phyloP scores from a whole-genome alignment of 1,140 invertebrate genomes.

The Ostrea denselamellosa region DNA sequence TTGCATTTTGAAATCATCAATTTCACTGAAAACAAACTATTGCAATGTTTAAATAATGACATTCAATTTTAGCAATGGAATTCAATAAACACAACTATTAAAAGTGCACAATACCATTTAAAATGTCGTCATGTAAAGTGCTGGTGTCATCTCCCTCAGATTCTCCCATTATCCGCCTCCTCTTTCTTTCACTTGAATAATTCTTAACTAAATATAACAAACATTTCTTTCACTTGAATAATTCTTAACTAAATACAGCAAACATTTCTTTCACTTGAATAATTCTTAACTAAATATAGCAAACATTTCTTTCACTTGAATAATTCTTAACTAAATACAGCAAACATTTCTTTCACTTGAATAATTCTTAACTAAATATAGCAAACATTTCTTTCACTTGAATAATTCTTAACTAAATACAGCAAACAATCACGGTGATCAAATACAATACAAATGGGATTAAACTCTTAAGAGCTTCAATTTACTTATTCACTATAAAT shows the following conservation, averaged over 20 bases:
- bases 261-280: conserved; percentile 19
- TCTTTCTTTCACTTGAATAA: conserved; percentile 29
- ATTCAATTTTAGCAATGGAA: neutral
- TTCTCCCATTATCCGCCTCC: conserved; percentile 7
- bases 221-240: too few species aligned
- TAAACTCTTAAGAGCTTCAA: too few species aligned
- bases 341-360: conserved; percentile 19
- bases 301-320: conserved; percentile 12
- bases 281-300: neutral
- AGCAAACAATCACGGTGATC: neutral
- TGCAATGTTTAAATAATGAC: too few species aligned
- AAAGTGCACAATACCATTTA: neutral
- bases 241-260: too few species aligned
- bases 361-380: neutral
- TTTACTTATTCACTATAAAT: too few species aligned
- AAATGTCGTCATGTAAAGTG: neutral
- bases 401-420: neutral
- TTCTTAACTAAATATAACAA: neutral
- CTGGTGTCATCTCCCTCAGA: conserved; percentile 8
- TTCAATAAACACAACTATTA: neutral
- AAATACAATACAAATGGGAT: too few species aligned
- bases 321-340: neutral
- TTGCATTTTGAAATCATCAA: too few species aligned
- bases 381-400: conserved; percentile 12
- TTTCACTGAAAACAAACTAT: too few species aligned